A percentile compares a stretch with the other conserved stretches of the same genome.
phyloP scores from a whole-genome alignment of 2,888 invertebrate species.

The Mesorhabditis sp. region DNA sequence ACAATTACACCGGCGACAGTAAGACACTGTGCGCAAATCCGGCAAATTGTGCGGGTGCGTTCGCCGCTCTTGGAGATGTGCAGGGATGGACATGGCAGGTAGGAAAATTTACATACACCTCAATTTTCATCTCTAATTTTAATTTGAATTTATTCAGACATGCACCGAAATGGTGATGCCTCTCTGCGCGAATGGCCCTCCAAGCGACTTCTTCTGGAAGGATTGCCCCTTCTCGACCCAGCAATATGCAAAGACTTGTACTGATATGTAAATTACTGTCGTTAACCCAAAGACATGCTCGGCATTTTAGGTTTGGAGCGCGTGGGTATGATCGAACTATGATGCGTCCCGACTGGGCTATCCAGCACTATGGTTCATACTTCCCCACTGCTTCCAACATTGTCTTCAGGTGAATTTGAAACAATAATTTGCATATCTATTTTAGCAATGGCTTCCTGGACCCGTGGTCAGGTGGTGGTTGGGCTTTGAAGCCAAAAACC shows the following conservation, averaged over 20 bases:
- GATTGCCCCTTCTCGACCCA: conserved; percentile 45
- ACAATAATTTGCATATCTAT: conserved; percentile 2
- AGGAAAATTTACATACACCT: neutral
- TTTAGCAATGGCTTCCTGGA: conserved; percentile 63
- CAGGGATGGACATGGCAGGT: conserved; percentile 56
- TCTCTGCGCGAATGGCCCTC: conserved; percentile 73
- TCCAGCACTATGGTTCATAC: conserved; percentile 73
- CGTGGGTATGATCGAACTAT: conserved; percentile 63
- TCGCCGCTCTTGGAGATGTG: conserved; percentile 42
- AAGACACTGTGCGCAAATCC: conserved; percentile 42
- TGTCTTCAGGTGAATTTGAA: conserved; percentile 62
- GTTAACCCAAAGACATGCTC: conserved; percentile 6
- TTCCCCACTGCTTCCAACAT: conserved; percentile 68
- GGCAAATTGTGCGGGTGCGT: conserved; percentile 30
- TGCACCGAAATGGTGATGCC: conserved; percentile 98
- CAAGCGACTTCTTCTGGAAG: conserved; percentile 51
- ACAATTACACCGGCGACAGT: conserved; percentile 32
- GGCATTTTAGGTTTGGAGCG: conserved; percentile 21
- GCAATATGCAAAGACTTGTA: conserved; percentile 66
- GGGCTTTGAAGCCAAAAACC: conserved; percentile 27
- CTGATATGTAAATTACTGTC: conserved; percentile 65
- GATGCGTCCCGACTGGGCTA: conserved; percentile 70
- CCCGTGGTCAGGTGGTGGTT: conserved; percentile 63
- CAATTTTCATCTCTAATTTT: neutral
- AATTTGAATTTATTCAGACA: conserved; percentile 64